Evolutionary conservation across 2,888 invertebrate species (phyloP).

Genomic region (Cephus spinipes): DNA sequence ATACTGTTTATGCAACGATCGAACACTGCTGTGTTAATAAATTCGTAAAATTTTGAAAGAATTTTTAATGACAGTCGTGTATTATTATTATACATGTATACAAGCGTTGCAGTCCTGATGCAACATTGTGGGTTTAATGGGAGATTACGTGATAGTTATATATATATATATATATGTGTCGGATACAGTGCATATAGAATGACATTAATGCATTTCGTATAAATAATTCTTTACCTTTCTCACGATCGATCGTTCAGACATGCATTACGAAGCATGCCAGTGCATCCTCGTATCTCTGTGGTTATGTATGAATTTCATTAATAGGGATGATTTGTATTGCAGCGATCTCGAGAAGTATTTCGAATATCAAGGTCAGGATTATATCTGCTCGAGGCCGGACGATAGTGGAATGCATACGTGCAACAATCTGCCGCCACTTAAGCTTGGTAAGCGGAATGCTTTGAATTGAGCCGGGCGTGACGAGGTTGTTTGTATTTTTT

Average conservation of each 20-base stretch:
- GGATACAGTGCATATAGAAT: neutral
- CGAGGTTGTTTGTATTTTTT: neutral
- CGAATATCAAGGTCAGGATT: slow-evolving; percentile 92
- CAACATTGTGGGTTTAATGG: neutral
- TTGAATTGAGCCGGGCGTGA: neutral
- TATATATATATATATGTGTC: neutral
- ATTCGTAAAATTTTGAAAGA: neutral
- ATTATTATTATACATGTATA: neutral
- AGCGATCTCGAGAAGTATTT: slow-evolving; percentile 83
- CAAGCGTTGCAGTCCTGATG: neutral
- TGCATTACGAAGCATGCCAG: slow-evolving; percentile 8
- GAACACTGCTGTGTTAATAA: neutral
- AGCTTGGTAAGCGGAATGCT: slow-evolving; percentile 54
- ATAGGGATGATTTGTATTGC: slow-evolving; percentile 54
- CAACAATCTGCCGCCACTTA: slow-evolving; percentile 80
- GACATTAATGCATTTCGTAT: slow-evolving; percentile 24
- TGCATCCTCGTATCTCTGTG: slow-evolving; percentile 31
- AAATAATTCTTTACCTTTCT: slow-evolving; percentile 35
- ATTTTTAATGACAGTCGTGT: neutral
- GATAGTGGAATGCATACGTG: slow-evolving; percentile 97
- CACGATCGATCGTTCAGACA: slow-evolving; percentile 34
- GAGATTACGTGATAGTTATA: neutral
- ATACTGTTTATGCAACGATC: neutral
- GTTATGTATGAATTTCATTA: slow-evolving; percentile 23
- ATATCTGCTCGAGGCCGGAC: slow-evolving; percentile 94